Conservation (phyloP, 2,797 vertebrate species). For the Meriones psammophilus region DNA sequence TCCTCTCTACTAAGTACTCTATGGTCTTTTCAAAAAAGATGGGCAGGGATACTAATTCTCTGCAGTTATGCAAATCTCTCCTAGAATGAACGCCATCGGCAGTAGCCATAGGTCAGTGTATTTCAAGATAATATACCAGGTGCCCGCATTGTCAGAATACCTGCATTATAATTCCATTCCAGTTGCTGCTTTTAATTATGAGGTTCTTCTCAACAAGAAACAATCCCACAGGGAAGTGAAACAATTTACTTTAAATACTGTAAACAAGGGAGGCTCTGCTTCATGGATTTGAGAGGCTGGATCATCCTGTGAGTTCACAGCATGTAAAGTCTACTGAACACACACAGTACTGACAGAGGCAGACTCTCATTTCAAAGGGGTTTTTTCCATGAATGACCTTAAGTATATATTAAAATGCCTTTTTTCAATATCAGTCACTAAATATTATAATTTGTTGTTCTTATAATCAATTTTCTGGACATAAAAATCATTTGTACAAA, state of each 20-base stretch:
- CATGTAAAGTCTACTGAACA: slow-evolving; percentile 55
- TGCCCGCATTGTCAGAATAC: slow-evolving; percentile 81
- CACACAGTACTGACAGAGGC: slow-evolving; percentile 57
- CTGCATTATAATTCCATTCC: slow-evolving; percentile 73
- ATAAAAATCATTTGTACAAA: background rate
- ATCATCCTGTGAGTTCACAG: slow-evolving; percentile 64
- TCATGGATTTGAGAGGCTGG: slow-evolving; percentile 67
- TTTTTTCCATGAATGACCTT: background rate
- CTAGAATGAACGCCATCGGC: slow-evolving; percentile 74
- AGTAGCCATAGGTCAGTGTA: slow-evolving; percentile 78
- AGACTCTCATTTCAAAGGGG: slow-evolving; percentile 71
- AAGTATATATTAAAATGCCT: slow-evolving; percentile 28
- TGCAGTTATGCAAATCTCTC: slow-evolving; percentile 76
- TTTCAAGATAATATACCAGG: slow-evolving; percentile 80
- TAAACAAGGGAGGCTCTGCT: slow-evolving; percentile 79
- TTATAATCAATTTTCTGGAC: slow-evolving; percentile 2
- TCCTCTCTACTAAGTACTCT: slow-evolving; percentile 82
- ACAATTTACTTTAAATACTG: slow-evolving; percentile 83
- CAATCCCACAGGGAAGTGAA: slow-evolving; percentile 78
- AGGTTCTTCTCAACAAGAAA: slow-evolving; percentile 82
- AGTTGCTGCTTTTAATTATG: slow-evolving; percentile 82
- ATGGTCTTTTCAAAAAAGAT: slow-evolving; percentile 80
- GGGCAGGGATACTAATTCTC: slow-evolving; percentile 74
- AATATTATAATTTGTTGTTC: background rate
- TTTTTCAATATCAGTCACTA: slow-evolving; percentile 60